Base-by-base conservation (phyloP, 2,888 invertebrate species). In the Bursaphelenchus okinawaensis region DNA sequence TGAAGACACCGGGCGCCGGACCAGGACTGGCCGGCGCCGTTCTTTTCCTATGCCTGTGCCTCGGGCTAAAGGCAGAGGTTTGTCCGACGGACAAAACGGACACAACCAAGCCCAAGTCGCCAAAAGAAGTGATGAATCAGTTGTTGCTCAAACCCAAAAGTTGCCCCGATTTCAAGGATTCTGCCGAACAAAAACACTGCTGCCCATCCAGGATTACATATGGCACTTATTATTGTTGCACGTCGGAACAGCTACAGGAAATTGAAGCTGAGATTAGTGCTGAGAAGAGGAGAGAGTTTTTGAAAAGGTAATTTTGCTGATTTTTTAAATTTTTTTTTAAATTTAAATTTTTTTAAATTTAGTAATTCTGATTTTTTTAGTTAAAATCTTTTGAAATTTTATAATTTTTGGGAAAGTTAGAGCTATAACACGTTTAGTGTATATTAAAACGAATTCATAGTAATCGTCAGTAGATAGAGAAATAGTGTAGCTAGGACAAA, bases 111-210 rank as follows among this genome's bases (percentile, higher is more conserved):
- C n/a, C 12, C 23, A 59, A 31, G 4, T 31, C 50, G 23, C 55
- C 60, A 9, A 19, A 19, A 19, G 24, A 19, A 12, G 50, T 29
- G 40, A 55, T 27, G 4, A 61, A 61, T n/a, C 7, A 8, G 7
- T 20, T 61, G 19, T 9, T 57, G 55, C 28, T 61, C 24, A 61
- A 61, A 26, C 61, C 61, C 19, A 68, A 68, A 50, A 61, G 31
- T 22, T 71, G 71, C 59, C 71, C 71, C 23, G 71, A 65, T 29
- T 71, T 71, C 66, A 71, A 71, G 20, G 71, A 68, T 51, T 55
- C 62, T 22, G 55, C 52, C 22, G 51, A 40, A 16, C 61, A 72
- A 27, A 27, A 29, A 8, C 51, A 12, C 9, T 71, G 71, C 58
- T 71, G 71, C 28, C 72, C 68, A 20, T 71, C 71, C 7, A 27